Evolutionary conservation across 2,113 vertebrate species (phyloP), one percentile per base, ranked within the genome.

Genomic region (Delphinapterus leucas): DNA sequence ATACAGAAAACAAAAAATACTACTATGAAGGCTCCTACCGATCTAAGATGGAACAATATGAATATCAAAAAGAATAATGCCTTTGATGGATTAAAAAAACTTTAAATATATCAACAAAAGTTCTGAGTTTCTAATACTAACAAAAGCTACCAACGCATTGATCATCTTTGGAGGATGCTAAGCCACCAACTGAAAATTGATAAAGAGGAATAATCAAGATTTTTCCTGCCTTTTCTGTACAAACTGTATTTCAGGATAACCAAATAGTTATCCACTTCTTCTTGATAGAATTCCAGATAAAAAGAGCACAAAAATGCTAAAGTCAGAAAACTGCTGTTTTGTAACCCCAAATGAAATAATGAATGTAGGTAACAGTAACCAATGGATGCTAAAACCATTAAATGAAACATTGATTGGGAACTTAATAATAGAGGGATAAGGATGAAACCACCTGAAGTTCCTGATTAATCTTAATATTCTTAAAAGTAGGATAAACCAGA

Each of bases 91-190:
- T 63, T 93, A 79, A 84, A 87, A 84, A 84, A 25, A 55, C 5
- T 92, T 68, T 47, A 94, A 79, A 82, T 82, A 91, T 61, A 47
- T 55, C 90, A 95, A 60, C 49, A 94, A 68, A 98, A 84, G 36
- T 73, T 26, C 36, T 53, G 58, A 68, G 7, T 47, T 82, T 93
- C 87, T 90, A 80, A 92, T 84, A 73, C 26, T 63, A 85, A 86
- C 63, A 91, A 90, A 89, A 79, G n/a, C 31, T 20, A 55, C 47
- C 61, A 93, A 86, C 8, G 71, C 58, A 92, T 63, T 95, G 31
- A 63, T 87, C 28, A 81, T 60, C 55, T 88, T 80, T 85, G 73
- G 47, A 79, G 20, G 31, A 47, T 94, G 31, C 33, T 85, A 85
- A 60, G 13, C 88, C 31, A 84, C 28, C 33, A 93, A 68, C 68